Evolutionary conservation across 2,113 vertebrate species (phyloP), one percentile per base, ranked within the genome.

Genomic region (Ceratotherium simum): DNA sequence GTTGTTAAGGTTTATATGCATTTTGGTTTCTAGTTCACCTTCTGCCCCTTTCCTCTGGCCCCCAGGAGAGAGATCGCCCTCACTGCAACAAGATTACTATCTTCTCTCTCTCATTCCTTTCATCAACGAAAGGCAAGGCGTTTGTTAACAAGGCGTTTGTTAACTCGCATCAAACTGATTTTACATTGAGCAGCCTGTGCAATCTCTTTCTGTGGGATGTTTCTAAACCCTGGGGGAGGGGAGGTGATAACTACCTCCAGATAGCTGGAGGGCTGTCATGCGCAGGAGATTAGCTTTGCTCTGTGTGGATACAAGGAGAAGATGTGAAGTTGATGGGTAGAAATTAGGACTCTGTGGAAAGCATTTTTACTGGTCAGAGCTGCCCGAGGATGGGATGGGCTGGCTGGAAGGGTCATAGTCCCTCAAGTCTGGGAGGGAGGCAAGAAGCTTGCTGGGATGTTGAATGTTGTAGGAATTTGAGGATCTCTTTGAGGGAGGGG

Each of bases 201-300:
- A 76, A n/a, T 39, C 76, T 94, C 42, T 56, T 60, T 72, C 31
- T 36, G 70, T 31, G 8, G 67, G 36, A 20, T 83, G 83, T 91
- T 87, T 96, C 80, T 96, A 72, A 96, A 95, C 60, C 65, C 64
- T 13, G 25, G 70, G 48, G 84, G 39, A 73, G 11, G 88, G 42
- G 27, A 39, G 39, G 18, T 51, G 54, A 12, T 48, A 83, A 58
- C 90, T 33, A 46, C 18, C 29, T 56, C 23, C 20, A 27, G 60
- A 64, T 31, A 65, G 39, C 46, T 23, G 89, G 21, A 36, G 62
- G 39, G 69, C 46, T 20, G 56, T 64, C 48, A 2, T 2, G 5
- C 29, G 82, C 11, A 6, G 27, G 36, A 60, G 58, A 9, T 58
- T 67, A 23, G 33, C 48, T 36, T 39, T n/a, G 56, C 69, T 69